These are phyloP conservation scores for Paratrypauchen microcephalus DNA, from an alignment of 2,797 vertebrate species.

Conservation along the genomic window DNA sequence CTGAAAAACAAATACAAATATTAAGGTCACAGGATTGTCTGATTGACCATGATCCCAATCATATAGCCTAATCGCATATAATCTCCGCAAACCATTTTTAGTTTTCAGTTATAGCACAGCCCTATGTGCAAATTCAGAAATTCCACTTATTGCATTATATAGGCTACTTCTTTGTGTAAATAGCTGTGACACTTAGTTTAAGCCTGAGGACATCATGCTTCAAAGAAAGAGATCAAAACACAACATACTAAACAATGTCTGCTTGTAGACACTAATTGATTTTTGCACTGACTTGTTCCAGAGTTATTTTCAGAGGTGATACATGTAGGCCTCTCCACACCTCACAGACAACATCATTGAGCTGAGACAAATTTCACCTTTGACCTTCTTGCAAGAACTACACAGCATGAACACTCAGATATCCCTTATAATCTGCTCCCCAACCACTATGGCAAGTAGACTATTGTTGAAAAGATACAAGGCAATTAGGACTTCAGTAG, in stretches of 20 bases:
- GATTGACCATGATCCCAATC: too few relatives aligned
- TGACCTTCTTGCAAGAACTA: constrained; percentile 30
- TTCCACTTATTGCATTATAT: neutral
- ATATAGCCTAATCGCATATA: too few relatives aligned
- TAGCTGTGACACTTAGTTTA: neutral
- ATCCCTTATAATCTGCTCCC: neutral
- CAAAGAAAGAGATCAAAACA: neutral
- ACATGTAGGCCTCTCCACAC: constrained; percentile 37
- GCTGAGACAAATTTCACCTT: constrained; percentile 59
- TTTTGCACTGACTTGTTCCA: constrained; percentile 24
- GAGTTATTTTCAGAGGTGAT: constrained; percentile 38
- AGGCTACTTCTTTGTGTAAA: neutral
- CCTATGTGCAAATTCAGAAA: neutral
- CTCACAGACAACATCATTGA: constrained; percentile 23
- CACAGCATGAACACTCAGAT: neutral
- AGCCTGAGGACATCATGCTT: neutral
- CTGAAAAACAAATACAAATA: too few relatives aligned
- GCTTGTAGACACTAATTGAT: constrained; percentile 19
- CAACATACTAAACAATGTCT: neutral
- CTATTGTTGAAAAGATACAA: neutral
- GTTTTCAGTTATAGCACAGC: too few relatives aligned
- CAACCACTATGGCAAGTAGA: neutral
- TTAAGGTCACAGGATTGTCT: too few relatives aligned
- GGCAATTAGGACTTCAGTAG: neutral
- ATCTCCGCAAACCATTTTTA: too few relatives aligned